Evolutionary conservation across 2,888 invertebrate species (phyloP).

Genomic region (Andrena trimmerana): DNA sequence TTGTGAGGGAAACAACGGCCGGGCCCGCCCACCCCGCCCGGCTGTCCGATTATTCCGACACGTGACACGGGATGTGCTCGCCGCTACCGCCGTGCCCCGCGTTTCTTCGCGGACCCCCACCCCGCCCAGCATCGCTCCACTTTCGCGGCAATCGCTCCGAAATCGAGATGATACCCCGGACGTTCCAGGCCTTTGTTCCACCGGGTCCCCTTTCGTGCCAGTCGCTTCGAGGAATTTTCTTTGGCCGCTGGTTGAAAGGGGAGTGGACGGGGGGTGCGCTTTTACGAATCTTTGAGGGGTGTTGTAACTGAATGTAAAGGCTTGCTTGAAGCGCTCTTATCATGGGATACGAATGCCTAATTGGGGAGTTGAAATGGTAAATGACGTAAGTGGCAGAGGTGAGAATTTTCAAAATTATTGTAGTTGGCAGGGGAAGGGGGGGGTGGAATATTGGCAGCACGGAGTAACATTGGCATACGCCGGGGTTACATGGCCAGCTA

Average conservation of each 20-base stretch:
- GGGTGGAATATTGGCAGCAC: no score
- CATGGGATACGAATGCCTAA: no score
- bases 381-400: no score
- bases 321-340: no score
- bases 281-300: no score
- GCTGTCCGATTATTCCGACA: constrained; percentile 45
- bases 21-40: neutral
- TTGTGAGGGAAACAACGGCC: constrained; percentile 34
- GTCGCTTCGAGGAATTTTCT: constrained; percentile 7
- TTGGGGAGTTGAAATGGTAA: no score
- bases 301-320: no score
- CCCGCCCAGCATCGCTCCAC: constrained; percentile 7
- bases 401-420: no score
- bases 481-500: no score
- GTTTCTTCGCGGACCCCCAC: neutral
- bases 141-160: constrained; percentile 32
- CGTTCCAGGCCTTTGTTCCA: neutral
- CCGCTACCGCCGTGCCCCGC: constrained; percentile 8
- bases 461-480: no score
- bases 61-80: constrained; percentile 36
- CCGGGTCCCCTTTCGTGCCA: neutral
- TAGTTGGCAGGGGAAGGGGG: no score
- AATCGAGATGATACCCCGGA: constrained; percentile 19
- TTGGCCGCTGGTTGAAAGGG: neutral
- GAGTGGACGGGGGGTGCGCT: no score